Conservation (phyloP, 2,888 invertebrate genomes). For the Ochropleura leucogaster region DNA sequence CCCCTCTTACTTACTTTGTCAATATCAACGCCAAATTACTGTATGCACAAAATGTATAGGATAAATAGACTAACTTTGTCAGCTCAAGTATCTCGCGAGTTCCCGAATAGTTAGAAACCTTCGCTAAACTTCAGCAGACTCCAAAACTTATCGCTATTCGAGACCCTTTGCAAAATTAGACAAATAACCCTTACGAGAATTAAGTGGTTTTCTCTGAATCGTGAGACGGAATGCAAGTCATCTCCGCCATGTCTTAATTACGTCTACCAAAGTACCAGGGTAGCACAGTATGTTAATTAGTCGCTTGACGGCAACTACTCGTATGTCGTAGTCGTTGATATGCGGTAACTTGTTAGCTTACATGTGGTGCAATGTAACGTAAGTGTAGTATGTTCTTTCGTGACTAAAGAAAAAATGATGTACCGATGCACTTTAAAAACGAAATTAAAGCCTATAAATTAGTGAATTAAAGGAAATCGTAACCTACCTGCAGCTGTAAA, state of each 20-base stretch:
- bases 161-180: slow-evolving; percentile 64
- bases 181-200: slow-evolving; percentile 50
- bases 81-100: slow-evolving; percentile 43
- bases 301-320: slow-evolving; percentile 26
- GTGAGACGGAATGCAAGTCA: slow-evolving; percentile 58
- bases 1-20: neutral
- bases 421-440: neutral
- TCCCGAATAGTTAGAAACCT: slow-evolving; percentile 55
- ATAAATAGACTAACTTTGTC: slow-evolving; percentile 51
- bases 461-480: neutral
- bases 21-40: slow-evolving; percentile 14
- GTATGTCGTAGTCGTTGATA: neutral
- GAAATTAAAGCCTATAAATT: neutral
- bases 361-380: slow-evolving; percentile 6
- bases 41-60: slow-evolving; percentile 15
- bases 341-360: slow-evolving; percentile 5
- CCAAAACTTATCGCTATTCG: slow-evolving; percentile 56
- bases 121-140: slow-evolving; percentile 47
- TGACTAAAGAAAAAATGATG: neutral
- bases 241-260: slow-evolving; percentile 52
- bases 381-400: neutral
- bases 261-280: slow-evolving; percentile 43
- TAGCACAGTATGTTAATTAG: slow-evolving; percentile 55
- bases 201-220: slow-evolving; percentile 38
- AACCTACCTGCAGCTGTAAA: slow-evolving; percentile 84